A percentile compares a stretch with the other conserved stretches of the same genome.
phyloP scores from a whole-genome alignment of 2,888 invertebrate species.

The Andrena hattorfiana region DNA sequence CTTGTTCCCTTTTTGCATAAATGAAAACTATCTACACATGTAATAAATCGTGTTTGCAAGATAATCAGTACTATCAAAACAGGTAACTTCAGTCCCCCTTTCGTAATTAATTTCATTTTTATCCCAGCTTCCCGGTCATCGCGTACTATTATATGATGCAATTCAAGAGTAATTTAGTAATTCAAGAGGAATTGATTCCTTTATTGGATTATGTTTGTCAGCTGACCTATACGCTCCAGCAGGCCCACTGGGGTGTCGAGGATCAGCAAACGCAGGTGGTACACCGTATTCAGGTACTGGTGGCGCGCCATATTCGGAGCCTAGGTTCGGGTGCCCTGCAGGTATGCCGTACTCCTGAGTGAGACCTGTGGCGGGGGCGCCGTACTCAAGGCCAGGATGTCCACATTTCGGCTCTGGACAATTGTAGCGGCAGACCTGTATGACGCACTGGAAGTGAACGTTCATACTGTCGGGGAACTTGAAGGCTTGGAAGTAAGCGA shows the following conservation, averaged over 20 bases:
- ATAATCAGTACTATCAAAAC: no score
- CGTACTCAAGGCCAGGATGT: constrained; percentile 86
- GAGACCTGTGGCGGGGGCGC: constrained; percentile 85
- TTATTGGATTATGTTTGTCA: background rate
- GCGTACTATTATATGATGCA: background rate
- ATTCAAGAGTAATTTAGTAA: background rate
- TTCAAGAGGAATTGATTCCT: background rate
- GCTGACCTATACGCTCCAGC: constrained; percentile 89
- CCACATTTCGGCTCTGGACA: constrained; percentile 96
- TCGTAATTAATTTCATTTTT: no score
- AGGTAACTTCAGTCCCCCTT: no score
- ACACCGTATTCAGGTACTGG: constrained; percentile 90
- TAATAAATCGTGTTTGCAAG: no score
- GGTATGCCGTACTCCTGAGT: constrained; percentile 88
- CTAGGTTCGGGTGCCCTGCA: constrained; percentile 86
- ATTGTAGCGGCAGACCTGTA: constrained; percentile 97
- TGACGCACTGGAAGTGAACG: constrained; percentile 98
- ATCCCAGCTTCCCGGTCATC: no score
- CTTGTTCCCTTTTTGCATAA: no score
- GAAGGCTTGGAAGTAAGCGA: constrained; percentile 98
- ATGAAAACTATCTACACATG: no score
- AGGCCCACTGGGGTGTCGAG: constrained; percentile 94
- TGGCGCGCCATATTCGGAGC: constrained; percentile 90
- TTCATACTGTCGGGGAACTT: constrained; percentile 99
- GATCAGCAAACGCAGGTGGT: constrained; percentile 94